A percentile compares a stretch with the other conserved stretches of the same genome.
Evolutionary conservation across 2,797 vertebrate genomes (phyloP).

Genomic region (Thaleichthys pacificus): DNA sequence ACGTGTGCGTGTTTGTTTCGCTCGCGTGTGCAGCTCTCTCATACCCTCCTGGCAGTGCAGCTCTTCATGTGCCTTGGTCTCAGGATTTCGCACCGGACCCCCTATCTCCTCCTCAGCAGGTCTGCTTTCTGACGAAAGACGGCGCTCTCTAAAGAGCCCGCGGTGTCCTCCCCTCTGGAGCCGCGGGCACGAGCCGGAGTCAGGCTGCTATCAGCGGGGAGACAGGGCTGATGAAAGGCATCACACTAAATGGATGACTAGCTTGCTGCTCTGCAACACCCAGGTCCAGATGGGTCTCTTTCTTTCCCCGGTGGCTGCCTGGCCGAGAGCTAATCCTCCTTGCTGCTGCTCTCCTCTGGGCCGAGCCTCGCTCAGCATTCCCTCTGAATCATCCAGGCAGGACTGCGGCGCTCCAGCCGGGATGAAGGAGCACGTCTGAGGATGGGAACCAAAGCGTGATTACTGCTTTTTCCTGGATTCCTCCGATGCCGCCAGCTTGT

Average conservation of each 20-base stretch:
- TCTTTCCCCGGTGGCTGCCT: constrained; percentile 35
- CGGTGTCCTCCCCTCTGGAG: neutral
- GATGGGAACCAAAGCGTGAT: constrained; percentile 36
- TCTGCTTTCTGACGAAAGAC: neutral
- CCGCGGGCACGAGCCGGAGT: neutral
- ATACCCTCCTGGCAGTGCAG: neutral
- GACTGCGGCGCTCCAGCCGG: constrained; percentile 40
- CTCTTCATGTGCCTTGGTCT: neutral
- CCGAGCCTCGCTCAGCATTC: constrained; percentile 29
- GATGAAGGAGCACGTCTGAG: constrained; percentile 46
- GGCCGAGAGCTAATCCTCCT: constrained; percentile 40
- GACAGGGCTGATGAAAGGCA: constrained; percentile 1
- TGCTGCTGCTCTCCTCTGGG: constrained; percentile 35
- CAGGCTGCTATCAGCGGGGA: neutral
- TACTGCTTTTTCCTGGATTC: constrained; percentile 13
- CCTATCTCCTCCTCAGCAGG: neutral
- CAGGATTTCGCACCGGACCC: neutral
- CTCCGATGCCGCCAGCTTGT: constrained; percentile 23
- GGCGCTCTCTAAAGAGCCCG: neutral
- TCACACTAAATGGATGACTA: neutral
- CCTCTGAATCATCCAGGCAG: constrained; percentile 42
- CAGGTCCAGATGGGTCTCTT: constrained; percentile 16
- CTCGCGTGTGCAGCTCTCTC: too few relatives aligned
- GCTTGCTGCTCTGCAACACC: constrained; percentile 9
- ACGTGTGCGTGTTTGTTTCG: constrained; percentile 13